phyloP scores from a whole-genome alignment of 2,113 vertebrate species.

The Megaceryle torquata region DNA sequence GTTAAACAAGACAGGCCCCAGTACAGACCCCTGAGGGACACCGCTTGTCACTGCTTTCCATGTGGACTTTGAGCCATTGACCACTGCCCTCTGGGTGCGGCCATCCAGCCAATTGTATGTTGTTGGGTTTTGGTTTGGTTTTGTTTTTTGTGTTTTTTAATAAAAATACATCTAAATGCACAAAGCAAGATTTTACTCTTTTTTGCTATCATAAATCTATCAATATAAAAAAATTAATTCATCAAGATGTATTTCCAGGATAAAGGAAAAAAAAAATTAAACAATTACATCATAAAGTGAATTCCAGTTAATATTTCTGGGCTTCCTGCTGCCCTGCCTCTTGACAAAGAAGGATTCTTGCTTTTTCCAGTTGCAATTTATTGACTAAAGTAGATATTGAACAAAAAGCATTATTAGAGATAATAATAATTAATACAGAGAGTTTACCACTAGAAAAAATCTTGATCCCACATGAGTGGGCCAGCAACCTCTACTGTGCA shows the following conservation, averaged over 20 bases:
- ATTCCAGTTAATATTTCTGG: not conserved
- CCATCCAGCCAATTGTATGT: not conserved
- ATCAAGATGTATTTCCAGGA: not conserved
- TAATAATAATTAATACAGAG: not conserved
- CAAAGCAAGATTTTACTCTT: not conserved
- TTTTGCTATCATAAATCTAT: not conserved
- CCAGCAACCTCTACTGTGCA: not conserved
- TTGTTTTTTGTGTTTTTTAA: too few relatives aligned
- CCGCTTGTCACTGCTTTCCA: too few relatives aligned
- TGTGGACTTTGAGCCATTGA: too few relatives aligned
- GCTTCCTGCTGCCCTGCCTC: accelerated
- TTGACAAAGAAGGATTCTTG: not conserved
- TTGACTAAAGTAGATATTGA: not conserved
- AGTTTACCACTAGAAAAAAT: not conserved
- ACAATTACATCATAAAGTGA: not conserved
- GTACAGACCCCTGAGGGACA: too few relatives aligned
- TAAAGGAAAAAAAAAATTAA: not conserved
- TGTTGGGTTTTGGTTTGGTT: too few relatives aligned
- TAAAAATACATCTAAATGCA: not conserved
- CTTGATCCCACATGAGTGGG: not conserved
- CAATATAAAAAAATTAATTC: not conserved
- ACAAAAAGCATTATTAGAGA: not conserved
- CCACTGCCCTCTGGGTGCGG: too few relatives aligned
- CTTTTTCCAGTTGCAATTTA: not conserved
- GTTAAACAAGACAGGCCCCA: too few relatives aligned